Conservation (phyloP, 2,113 vertebrate genomes). For the Panthera leo region DNA sequence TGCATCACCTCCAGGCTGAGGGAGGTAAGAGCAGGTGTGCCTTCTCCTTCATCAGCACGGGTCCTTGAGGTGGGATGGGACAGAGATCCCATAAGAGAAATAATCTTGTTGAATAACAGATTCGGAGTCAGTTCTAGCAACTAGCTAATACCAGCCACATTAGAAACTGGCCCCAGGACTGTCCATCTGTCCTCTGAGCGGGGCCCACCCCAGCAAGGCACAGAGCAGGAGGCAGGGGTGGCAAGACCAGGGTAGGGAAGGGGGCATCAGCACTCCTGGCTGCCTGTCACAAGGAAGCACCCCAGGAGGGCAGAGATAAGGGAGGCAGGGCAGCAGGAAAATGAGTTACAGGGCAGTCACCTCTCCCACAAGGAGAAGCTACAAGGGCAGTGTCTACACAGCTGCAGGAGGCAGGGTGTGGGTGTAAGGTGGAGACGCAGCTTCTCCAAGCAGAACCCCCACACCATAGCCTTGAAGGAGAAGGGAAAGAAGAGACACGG, state of each 20-base stretch:
- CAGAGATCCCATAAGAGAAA: not conserved
- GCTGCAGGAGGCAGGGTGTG: rapidly evolving
- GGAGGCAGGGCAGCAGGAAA: not conserved
- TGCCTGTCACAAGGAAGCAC: not conserved
- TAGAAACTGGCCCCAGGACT: not conserved
- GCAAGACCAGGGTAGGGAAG: not conserved
- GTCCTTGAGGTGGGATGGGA: not conserved
- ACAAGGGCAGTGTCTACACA: not conserved
- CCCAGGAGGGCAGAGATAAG: not conserved
- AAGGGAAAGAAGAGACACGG: not conserved
- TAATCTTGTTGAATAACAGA: not conserved
- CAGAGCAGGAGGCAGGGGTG: not conserved
- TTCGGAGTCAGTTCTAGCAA: not conserved
- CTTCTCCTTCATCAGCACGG: not conserved
- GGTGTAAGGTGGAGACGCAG: not conserved
- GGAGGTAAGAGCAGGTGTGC: not conserved
- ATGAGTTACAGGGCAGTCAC: not conserved
- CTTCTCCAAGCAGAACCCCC: not conserved
- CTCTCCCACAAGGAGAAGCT: not conserved
- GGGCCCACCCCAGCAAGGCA: not conserved
- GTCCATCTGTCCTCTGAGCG: not conserved
- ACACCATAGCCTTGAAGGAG: not conserved
- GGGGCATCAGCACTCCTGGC: no score
- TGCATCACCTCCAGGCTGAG: not conserved
- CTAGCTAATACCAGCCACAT: not conserved